A percentile compares a stretch with the other conserved stretches of the same genome.
These are phyloP conservation scores for Emydocephalus ijimae DNA, from an alignment of 2,113 vertebrate genomes.

Conservation along the genomic window DNA sequence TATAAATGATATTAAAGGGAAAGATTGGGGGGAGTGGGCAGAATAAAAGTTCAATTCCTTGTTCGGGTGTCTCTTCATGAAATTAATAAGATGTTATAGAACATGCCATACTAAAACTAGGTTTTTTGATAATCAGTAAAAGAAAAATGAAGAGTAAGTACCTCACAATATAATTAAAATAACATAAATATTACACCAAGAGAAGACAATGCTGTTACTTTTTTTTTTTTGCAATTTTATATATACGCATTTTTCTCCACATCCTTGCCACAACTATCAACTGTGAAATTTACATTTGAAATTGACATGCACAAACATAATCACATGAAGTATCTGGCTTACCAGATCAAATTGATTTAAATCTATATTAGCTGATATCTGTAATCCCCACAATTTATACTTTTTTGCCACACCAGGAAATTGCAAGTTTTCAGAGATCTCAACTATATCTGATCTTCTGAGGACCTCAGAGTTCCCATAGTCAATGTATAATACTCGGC, in stretches of 20 bases:
- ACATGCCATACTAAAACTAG: neutral
- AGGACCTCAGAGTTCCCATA: constrained; percentile 77
- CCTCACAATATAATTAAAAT: neutral
- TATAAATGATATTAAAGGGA: neutral
- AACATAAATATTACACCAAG: neutral
- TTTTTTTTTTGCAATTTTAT: neutral
- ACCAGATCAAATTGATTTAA: constrained; percentile 68
- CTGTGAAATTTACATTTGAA: neutral
- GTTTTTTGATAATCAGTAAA: neutral
- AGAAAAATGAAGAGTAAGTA: neutral
- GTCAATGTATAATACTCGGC: constrained; percentile 75
- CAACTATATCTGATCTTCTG: constrained; percentile 67
- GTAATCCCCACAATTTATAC: constrained; percentile 73
- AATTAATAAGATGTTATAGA: neutral
- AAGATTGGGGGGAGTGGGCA: neutral
- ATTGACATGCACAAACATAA: neutral
- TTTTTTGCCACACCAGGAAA: constrained; percentile 67
- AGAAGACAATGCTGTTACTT: neutral
- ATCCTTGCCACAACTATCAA: neutral
- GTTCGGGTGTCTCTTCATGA: neutral
- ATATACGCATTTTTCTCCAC: neutral
- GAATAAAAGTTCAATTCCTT: neutral
- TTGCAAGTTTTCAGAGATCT: constrained; percentile 69
- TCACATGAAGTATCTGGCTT: constrained; percentile 40
- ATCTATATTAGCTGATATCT: constrained; percentile 63